These are phyloP conservation scores for Caenorhabditis uteleia DNA, from an alignment of 2,888 invertebrate species.

Conservation along the genomic window DNA sequence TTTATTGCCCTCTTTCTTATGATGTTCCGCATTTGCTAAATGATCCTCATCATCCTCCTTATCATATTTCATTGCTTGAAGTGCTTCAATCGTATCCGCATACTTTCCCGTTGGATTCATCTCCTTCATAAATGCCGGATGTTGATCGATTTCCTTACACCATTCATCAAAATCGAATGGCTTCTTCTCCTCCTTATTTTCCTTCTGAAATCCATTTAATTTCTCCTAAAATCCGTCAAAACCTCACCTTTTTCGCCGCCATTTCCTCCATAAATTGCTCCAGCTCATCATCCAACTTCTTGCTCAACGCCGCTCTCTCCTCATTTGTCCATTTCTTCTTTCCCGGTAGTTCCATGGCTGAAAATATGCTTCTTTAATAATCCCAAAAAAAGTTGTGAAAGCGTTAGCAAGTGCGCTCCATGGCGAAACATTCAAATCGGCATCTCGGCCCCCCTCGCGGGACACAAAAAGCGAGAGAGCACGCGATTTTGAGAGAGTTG, in stretches of 20 bases:
- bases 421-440: too few species aligned
- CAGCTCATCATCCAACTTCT: conserved; percentile 64
- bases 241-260: conserved; percentile 54
- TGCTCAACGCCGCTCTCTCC: conserved; percentile 54
- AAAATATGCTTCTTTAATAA: background rate
- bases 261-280: conserved; percentile 65
- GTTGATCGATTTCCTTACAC: conserved; percentile 64
- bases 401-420: too few species aligned
- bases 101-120: conserved; percentile 53
- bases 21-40: conserved; percentile 81
- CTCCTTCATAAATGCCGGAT: conserved; percentile 67
- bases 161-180: conserved; percentile 67
- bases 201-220: conserved; percentile 12
- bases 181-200: conserved; percentile 43
- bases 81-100: conserved; percentile 59
- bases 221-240: background rate
- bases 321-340: conserved; percentile 51
- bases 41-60: conserved; percentile 73
- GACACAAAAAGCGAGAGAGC: background rate
- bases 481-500: background rate
- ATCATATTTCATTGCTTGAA: conserved; percentile 88
- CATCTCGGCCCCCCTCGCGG: too few species aligned
- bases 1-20: conserved; percentile 94
- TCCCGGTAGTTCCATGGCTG: conserved; percentile 19
- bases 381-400: background rate